Evolutionary conservation across 2,113 vertebrate species (phyloP).

Genomic region (Pseudorectes ferrugineus): DNA sequence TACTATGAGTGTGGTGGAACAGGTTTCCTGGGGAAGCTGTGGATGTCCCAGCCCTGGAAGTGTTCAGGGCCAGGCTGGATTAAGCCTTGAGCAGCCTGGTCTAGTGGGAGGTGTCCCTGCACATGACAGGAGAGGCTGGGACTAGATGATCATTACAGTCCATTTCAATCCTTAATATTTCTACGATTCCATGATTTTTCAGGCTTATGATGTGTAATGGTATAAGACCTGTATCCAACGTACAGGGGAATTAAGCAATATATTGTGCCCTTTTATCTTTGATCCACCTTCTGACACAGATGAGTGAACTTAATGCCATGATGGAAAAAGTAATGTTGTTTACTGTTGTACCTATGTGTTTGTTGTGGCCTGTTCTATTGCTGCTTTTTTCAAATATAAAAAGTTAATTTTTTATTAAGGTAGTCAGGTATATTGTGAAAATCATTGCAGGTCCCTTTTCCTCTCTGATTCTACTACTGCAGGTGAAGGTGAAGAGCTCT

Average conservation of each 20-base stretch:
- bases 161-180: neutral
- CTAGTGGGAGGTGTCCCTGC: neutral
- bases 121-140: accelerated
- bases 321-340: neutral
- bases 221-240: accelerated
- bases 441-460: neutral
- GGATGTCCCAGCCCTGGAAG: neutral
- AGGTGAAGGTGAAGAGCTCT: neutral
- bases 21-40: neutral
- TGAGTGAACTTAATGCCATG: neutral
- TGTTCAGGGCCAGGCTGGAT: accelerated
- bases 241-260: neutral
- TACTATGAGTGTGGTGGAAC: neutral
- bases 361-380: neutral
- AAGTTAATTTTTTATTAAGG: neutral
- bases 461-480: neutral
- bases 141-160: neutral
- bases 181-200: neutral
- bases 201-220: neutral
- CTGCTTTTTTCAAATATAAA: neutral
- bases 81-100: neutral
- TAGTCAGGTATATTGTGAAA: neutral
- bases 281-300: neutral
- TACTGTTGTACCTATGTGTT: neutral
- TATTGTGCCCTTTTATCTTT: neutral